Evolutionary conservation across 2,888 invertebrate species (phyloP).

Genomic region (Lampropteryx suffumata): DNA sequence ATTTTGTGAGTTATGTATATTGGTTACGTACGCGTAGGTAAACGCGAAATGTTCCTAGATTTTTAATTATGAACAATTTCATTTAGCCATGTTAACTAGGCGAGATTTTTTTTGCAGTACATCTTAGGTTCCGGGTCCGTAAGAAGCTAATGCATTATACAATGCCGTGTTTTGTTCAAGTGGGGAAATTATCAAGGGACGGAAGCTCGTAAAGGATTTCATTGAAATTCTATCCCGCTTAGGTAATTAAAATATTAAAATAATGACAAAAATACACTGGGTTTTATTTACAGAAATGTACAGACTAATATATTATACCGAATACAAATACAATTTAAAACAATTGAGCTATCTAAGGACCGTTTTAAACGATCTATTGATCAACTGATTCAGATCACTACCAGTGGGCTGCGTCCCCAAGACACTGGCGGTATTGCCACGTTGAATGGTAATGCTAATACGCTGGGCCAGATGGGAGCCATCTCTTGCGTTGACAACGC

Average conservation of each 20-base stretch:
- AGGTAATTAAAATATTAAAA: background rate
- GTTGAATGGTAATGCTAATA: too few species aligned
- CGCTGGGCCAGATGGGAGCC: too few species aligned
- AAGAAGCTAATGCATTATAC: constrained; percentile 21
- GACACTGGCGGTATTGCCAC: too few species aligned
- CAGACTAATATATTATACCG: too few species aligned
- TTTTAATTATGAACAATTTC: constrained; percentile 46
- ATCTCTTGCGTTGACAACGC: too few species aligned
- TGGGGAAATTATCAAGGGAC: constrained; percentile 14
- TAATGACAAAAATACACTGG: too few species aligned
- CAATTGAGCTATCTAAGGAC: too few species aligned
- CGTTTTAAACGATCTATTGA: too few species aligned
- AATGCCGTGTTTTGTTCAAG: constrained; percentile 16
- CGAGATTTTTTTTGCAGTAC: constrained; percentile 28
- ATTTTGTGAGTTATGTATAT: constrained; percentile 58
- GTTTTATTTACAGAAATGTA: too few species aligned
- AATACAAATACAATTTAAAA: too few species aligned
- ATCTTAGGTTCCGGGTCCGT: constrained; percentile 13
- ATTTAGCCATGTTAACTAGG: constrained; percentile 35
- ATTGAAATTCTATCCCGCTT: constrained; percentile 3
- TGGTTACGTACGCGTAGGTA: constrained; percentile 21
- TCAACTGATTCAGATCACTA: too few species aligned
- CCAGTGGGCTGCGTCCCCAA: too few species aligned
- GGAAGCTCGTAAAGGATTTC: constrained; percentile 5
- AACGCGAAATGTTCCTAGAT: constrained; percentile 23